These are phyloP conservation scores for Eristalis intricaria DNA, from an alignment of 2,888 invertebrate genomes.

Conservation along the genomic window DNA sequence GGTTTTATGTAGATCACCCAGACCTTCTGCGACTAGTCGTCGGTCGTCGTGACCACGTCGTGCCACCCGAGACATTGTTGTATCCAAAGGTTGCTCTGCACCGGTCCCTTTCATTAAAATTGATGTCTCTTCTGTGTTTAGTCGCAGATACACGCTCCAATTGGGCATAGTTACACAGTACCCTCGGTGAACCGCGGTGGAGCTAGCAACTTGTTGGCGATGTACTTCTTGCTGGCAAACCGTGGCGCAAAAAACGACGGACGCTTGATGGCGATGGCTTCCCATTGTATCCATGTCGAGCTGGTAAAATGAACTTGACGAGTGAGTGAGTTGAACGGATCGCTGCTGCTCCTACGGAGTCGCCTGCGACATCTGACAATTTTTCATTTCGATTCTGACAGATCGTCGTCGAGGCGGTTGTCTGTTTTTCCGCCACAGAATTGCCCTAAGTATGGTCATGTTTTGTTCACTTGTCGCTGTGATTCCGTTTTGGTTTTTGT, in stretches of 20 bases:
- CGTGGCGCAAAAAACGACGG: not conserved
- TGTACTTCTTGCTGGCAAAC: not conserved
- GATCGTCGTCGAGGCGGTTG: conserved; percentile 29
- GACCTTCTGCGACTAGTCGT: conserved; percentile 12
- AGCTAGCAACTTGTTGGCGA: not conserved
- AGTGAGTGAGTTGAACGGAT: conserved; percentile 21
- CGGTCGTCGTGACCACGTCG: conserved; percentile 34
- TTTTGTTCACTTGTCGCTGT: conserved; percentile 44
- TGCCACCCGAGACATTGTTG: conserved; percentile 2
- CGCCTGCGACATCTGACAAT: conserved; percentile 57
- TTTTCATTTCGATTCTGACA: conserved; percentile 65
- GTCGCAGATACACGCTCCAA: conserved; percentile 26
- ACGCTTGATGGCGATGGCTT: conserved; percentile 24
- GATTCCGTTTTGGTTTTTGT: conserved; percentile 8
- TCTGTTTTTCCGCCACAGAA: conserved; percentile 1
- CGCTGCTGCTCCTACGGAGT: not conserved
- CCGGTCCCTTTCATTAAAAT: conserved; percentile 60
- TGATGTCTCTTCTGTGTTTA: conserved; percentile 49
- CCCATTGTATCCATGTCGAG: conserved; percentile 28
- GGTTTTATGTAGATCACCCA: conserved; percentile 49
- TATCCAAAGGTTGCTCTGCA: conserved; percentile 19
- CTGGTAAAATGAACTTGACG: conserved; percentile 25
- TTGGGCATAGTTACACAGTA: conserved; percentile 23
- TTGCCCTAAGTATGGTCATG: conserved; percentile 34
- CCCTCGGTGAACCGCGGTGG: not conserved